Evolutionary conservation across 2,113 vertebrate genomes (phyloP), one percentile per base, ranked within the genome.

Genomic region (Nannobrachium achirus): DNA sequence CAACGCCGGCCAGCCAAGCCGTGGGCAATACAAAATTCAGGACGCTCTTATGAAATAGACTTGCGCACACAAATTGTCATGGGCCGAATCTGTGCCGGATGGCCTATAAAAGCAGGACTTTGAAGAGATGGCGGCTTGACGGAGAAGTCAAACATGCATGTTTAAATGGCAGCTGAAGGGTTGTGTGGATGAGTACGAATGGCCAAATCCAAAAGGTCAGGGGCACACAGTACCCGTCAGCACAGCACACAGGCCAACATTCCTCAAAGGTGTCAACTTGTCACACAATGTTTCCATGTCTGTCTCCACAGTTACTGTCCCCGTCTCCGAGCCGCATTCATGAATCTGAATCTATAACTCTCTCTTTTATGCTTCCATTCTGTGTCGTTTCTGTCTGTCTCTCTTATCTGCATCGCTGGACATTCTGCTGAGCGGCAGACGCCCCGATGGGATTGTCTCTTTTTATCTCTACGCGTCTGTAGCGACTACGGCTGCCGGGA

Each of bases 201-300:
- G 79, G 73, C 42, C 78, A 75, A 71, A 70, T 72, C 64, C 3
- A 48, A 89, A 86, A 88, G 79, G 85, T 84, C 69, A 61, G 76
- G 75, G 78, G 83, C 65, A 38, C 71, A n/a, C 25, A 56, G 51
- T 52, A 53, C 44, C 75, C 71, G 83, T 57, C 72, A 77, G 76
- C 61, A n/a, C 66, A 58, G 49, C 7, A 1, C 2, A 13, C 11
- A 7, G 55, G 64, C 76, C 68, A 82, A 64, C 55, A 16, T 79
- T 82, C 71, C 63, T 88, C 74, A 82, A 82, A 82, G 75, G 73
- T 56, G 63, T 76, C 74, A 70, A 20, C 76, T 78, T 83, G 80
- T 88, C 89, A 87, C 44, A 85, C 84, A 69, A 71, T 41, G 56
- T 83, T 85, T 87, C 58, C 40, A n/a, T 60, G 38, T 81, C 76